Percentiles rank a stretch among this genome's conserved stretches.
Conservation (phyloP, 1,140 invertebrate genomes). For the Nylanderia fulva region DNA sequence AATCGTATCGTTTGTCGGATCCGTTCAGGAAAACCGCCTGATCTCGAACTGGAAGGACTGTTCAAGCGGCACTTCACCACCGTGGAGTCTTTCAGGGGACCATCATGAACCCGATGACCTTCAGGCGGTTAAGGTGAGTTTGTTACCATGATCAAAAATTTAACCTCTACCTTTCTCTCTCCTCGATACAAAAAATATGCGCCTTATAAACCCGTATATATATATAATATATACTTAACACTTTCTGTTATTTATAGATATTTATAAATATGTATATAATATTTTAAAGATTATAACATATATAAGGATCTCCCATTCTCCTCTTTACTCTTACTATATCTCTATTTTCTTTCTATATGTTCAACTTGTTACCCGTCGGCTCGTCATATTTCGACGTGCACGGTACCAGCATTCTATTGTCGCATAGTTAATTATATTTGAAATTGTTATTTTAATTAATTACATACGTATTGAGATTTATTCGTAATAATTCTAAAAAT, state of each 20-base stretch:
- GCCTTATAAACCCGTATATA: slow-evolving; percentile 23
- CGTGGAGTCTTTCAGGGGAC: slow-evolving; percentile 99
- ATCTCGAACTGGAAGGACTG: slow-evolving; percentile 99
- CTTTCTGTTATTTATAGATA: too few species aligned
- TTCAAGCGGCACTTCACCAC: slow-evolving; percentile 99
- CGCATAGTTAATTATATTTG: neutral
- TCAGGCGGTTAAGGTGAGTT: slow-evolving; percentile 98
- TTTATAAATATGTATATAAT: slow-evolving; percentile 22
- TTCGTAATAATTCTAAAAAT: neutral
- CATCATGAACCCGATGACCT: slow-evolving; percentile 99
- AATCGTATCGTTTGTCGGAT: slow-evolving; percentile 81
- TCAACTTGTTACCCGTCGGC: slow-evolving; percentile 67
- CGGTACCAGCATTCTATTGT: slow-evolving; percentile 56
- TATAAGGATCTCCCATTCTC: neutral
- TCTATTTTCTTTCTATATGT: slow-evolving; percentile 60
- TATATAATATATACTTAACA: slow-evolving; percentile 15
- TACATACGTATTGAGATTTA: neutral
- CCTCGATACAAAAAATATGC: slow-evolving; percentile 42
- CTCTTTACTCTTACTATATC: slow-evolving; percentile 30
- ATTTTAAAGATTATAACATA: slow-evolving; percentile 45
- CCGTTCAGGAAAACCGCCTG: slow-evolving; percentile 93
- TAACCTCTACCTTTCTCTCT: slow-evolving; percentile 34
- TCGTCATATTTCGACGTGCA: slow-evolving; percentile 68
- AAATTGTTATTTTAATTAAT: neutral
- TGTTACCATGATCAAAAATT: slow-evolving; percentile 71